Evolutionary conservation across 2,888 invertebrate species (phyloP).

Genomic region (Drosophila nigricruria): DNA sequence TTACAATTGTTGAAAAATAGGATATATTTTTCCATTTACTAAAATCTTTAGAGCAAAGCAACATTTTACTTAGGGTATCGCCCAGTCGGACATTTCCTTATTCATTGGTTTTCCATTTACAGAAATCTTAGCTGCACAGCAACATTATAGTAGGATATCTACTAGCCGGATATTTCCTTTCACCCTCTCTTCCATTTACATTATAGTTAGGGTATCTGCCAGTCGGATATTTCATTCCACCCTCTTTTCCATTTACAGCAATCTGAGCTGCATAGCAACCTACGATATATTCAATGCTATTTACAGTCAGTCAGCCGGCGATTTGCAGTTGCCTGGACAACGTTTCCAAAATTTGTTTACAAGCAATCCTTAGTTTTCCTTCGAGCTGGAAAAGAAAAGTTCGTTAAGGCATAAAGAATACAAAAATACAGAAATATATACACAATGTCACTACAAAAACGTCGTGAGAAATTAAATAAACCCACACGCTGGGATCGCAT

Average conservation of each 20-base stretch:
- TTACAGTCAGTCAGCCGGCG: constrained; percentile 5
- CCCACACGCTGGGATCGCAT: constrained; percentile 85
- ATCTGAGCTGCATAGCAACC: constrained; percentile 17
- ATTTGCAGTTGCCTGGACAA: constrained; percentile 55
- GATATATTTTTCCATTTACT: background rate
- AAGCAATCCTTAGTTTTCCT: constrained; percentile 16
- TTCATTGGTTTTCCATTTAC: too few species aligned
- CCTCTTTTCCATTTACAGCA: background rate
- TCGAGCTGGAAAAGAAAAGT: background rate
- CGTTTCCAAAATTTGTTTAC: constrained; percentile 51
- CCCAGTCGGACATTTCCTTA: too few species aligned
- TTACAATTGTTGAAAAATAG: background rate
- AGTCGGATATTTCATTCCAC: background rate
- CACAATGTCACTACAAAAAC: constrained; percentile 60
- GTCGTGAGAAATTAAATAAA: constrained; percentile 75
- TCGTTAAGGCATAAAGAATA: background rate
- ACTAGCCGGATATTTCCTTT: too few species aligned
- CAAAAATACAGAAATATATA: background rate
- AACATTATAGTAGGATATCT: too few species aligned
- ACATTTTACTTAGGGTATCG: too few species aligned
- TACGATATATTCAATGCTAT: background rate
- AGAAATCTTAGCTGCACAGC: too few species aligned
- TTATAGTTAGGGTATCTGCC: background rate
- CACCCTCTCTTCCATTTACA: too few species aligned
- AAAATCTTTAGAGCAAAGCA: too few species aligned